These are phyloP conservation scores for Hemiscyllium ocellatum DNA, from an alignment of 2,113 vertebrate genomes.

Conservation along the genomic window DNA sequence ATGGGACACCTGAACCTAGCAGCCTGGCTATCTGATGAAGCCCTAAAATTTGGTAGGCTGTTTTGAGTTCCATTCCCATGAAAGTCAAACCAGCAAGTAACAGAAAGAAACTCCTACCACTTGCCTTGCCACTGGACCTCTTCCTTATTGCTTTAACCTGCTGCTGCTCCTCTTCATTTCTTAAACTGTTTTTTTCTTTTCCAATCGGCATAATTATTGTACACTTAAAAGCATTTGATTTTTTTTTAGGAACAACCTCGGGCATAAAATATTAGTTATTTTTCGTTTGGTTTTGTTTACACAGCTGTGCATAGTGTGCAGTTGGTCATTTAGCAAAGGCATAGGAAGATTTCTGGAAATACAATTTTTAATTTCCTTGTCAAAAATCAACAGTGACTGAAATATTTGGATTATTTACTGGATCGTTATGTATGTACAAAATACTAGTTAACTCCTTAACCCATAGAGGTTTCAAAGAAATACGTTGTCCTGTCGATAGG, in stretches of 20 bases:
- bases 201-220: not conserved
- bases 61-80: not conserved
- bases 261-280: not conserved
- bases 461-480: slow-evolving; percentile 30
- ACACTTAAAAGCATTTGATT: not conserved
- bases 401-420: slow-evolving; percentile 25
- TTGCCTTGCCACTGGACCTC: not conserved
- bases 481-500: not conserved
- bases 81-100: not conserved
- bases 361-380: slow-evolving; percentile 20
- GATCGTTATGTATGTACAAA: slow-evolving; percentile 15
- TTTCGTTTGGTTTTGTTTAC: not conserved
- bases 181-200: not conserved
- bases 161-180: slow-evolving; percentile 4
- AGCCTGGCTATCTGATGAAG: not conserved
- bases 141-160: not conserved
- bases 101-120: not conserved
- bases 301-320: not conserved
- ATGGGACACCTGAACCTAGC: not conserved
- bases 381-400: not conserved
- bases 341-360: slow-evolving; percentile 20
- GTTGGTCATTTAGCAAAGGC: not conserved
- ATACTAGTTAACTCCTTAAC: slow-evolving; percentile 36
- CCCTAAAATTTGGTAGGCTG: not conserved
- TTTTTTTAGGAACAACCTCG: not conserved